Percentiles rank a stretch among this genome's conserved stretches.
These are phyloP conservation scores for Manis crassicaudata DNA, from an alignment of 2,797 vertebrate species.

Conservation along the genomic window DNA sequence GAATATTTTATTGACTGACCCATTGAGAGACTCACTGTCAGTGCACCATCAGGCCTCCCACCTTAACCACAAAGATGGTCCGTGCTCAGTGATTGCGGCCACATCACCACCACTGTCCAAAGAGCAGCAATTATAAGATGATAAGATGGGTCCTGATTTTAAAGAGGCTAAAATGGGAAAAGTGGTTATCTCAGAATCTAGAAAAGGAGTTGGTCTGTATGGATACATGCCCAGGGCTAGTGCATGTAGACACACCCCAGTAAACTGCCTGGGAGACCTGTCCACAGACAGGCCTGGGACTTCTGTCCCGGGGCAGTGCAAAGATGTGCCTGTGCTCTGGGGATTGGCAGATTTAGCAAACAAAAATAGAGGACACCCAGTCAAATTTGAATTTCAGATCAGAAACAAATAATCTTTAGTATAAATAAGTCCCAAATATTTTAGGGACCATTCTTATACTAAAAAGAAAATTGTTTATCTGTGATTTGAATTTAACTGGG, in stretches of 20 bases:
- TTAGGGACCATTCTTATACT: not conserved
- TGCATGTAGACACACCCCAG: accelerated
- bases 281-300: not conserved
- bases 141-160: not conserved
- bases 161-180: not conserved
- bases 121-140: not conserved
- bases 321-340: not conserved
- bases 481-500: not conserved
- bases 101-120: not conserved
- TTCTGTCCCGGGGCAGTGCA: accelerated
- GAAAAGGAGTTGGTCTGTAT: not conserved
- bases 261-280: not conserved
- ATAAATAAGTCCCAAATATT: not conserved
- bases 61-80: not conserved
- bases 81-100: not conserved
- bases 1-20: not conserved
- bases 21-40: not conserved
- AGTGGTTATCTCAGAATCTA: not conserved
- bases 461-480: not conserved
- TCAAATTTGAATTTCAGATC: constrained; percentile 37
- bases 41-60: not conserved
- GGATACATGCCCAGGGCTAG: not conserved
- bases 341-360: not conserved
- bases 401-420: not conserved
- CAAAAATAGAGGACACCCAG: not conserved